Base-by-base conservation (phyloP, 2,888 invertebrate genomes). In the Monochamus alternatus region DNA sequence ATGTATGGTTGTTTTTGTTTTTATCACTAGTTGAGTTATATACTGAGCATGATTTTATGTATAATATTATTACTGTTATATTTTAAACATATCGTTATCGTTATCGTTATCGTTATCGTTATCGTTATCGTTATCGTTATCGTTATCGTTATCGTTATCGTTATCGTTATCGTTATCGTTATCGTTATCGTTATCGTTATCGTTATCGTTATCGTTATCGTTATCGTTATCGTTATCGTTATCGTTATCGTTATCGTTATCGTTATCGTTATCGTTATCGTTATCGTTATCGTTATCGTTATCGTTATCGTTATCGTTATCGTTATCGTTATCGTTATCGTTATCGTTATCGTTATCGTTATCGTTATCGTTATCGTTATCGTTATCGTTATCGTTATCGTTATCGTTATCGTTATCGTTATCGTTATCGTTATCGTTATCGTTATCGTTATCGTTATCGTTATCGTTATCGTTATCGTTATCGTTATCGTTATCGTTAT, bases 301-400 rank as follows among this genome's bases (percentile, higher is more conserved):
- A 52, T 52, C 52, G n/a, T 52, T 52, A 52, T 52, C 52, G n/a
- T 52, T 52, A 52, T 52, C 52, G n/a, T 52, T 52, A 52, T 62
- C 38, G n/a, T 62, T 62, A 32, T 62, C 62, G 38, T 62, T 62
- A 32, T 62, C 62, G 38, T 62, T 62, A 32, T 62, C 62, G 38
- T 62, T 62, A 32, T 62, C 62, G 38, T 62, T 62, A 32, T 62
- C 62, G 38, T 62, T 62, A 32, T 62, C 62, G 38, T 62, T 62
- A 32, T 62, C 62, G 38, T 62, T 62, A 32, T 62, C 62, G 38
- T 62, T 62, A 32, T 62, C 62, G 38, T 62, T 62, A 32, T 62
- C 62, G 38, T 62, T 62, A 32, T 62, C 62, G 38, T 62, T 62
- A 32, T 62, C 62, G 38, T 62, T 62, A 32, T 62, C 62, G 38